Conservation (phyloP, 2,888 invertebrate genomes). For the Tetanocera ferruginea region DNA sequence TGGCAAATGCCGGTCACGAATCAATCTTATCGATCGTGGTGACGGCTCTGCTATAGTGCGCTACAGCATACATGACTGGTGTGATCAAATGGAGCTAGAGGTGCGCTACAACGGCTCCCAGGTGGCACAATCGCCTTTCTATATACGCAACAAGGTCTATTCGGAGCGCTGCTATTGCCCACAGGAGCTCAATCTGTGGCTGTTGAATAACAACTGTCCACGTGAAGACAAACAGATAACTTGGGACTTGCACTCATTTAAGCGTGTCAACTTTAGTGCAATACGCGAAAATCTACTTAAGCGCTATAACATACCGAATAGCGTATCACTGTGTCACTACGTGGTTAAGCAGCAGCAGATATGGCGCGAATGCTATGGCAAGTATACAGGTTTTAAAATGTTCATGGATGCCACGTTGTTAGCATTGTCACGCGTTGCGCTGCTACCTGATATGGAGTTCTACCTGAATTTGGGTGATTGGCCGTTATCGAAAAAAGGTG, state of each 20-base stretch:
- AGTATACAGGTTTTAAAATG: slow-evolving; percentile 96
- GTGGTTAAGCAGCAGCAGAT: slow-evolving; percentile 85
- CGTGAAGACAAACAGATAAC: slow-evolving; percentile 78
- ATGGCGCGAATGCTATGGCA: slow-evolving; percentile 90
- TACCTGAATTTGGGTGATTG: slow-evolving; percentile 96
- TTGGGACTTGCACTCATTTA: slow-evolving; percentile 79
- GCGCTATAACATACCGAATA: slow-evolving; percentile 82
- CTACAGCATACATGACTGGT: slow-evolving; percentile 84
- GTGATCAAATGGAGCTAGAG: slow-evolving; percentile 78
- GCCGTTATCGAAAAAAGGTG: slow-evolving; percentile 80
- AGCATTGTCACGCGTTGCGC: slow-evolving; percentile 84
- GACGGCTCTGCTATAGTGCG: slow-evolving; percentile 88
- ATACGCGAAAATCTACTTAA: slow-evolving; percentile 76
- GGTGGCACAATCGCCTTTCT: slow-evolving; percentile 65
- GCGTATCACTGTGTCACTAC: slow-evolving; percentile 92
- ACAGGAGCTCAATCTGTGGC: slow-evolving; percentile 76
- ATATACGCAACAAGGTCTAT: slow-evolving; percentile 73
- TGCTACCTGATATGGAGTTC: slow-evolving; percentile 89
- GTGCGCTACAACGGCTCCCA: slow-evolving; percentile 72
- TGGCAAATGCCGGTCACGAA: slow-evolving; percentile 79
- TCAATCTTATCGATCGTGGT: slow-evolving; percentile 83
- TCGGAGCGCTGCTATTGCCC: slow-evolving; percentile 92
- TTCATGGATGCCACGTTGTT: slow-evolving; percentile 91
- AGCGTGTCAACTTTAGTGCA: slow-evolving; percentile 78
- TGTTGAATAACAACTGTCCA: slow-evolving; percentile 77